Conservation (phyloP, 2,113 vertebrate species). For the Ptychochromis oligacanthus region DNA sequence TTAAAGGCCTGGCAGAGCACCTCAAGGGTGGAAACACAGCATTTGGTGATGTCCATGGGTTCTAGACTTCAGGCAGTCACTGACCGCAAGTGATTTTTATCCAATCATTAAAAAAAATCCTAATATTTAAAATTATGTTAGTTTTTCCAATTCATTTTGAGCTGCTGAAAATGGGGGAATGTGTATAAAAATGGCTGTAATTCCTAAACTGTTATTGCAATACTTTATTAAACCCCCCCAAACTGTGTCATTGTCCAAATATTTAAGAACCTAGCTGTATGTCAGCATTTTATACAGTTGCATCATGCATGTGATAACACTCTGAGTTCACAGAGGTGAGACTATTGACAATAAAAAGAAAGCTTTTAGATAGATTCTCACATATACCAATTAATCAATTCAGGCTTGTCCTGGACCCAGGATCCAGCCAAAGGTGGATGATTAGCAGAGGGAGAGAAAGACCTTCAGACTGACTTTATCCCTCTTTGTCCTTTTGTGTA, state of each 20-base stretch:
- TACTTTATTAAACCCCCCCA: background rate
- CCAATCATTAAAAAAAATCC: background rate
- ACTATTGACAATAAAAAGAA: background rate
- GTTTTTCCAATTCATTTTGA: no score
- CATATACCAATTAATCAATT: conserved; percentile 16
- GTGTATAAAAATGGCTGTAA: background rate
- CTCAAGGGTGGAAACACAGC: background rate
- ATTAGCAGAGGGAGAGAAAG: conserved; percentile 24
- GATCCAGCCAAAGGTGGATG: conserved; percentile 22
- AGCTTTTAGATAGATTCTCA: background rate
- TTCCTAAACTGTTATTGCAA: background rate
- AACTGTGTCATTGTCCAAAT: background rate
- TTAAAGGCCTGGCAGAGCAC: background rate
- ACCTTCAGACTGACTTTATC: conserved; percentile 55
- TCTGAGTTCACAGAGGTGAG: background rate
- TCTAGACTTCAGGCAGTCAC: background rate
- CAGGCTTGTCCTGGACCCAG: conserved; percentile 20
- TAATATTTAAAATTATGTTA: no score
- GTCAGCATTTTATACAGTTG: background rate
- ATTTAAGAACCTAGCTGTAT: background rate
- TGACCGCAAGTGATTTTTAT: background rate
- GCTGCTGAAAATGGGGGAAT: no score
- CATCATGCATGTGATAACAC: background rate
- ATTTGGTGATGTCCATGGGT: background rate
- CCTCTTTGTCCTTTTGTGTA: conserved; percentile 52